Evolutionary conservation across 2,888 invertebrate species (phyloP), one percentile per base, ranked within the genome.

Genomic region (Sussaba pulchella): DNA sequence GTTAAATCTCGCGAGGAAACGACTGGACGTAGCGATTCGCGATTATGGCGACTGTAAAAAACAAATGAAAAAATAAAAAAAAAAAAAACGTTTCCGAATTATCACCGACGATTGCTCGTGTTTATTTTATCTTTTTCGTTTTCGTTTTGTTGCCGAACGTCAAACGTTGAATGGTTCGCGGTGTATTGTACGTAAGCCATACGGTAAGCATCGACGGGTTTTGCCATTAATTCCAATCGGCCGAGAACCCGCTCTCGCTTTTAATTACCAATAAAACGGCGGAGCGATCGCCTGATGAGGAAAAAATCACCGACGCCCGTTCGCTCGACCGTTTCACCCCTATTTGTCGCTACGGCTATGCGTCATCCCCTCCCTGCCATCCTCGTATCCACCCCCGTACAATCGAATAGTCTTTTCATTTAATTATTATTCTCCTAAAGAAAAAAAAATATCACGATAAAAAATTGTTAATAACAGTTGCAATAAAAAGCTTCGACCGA

Each of bases 241-340:
- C 89, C 89, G 88, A 89, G 89, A 89, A 88, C 88, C 89, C 90
- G 89, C 88, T 87, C 86, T 89, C 88, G 88, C 84, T 91, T 91
- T 92, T 91, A 92, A 92, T 92, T 91, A 91, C 89, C 90, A 88
- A 91, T 91, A 91, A 92, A 91, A 90, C 88, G 84, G 87, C 85
- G 85, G 85, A 86, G 86, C 76, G 82, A 84, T 84, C 31, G 86
- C 87, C 84, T 85, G 88, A 87, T 85, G 87, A 88, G 86, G 85
- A 85, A 88, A 89, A 88, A 90, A 89, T 89, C 85, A 86, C 85
- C 81, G 54, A 82, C 79, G 82, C 81, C 73, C 82, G 83, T 82
- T 70, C 76, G 64, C 57, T 63, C 77, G 71, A 71, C 64, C 70
- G 59, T 70, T 70, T 45, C 64, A 74, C 70, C 74, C 74, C 70